Evolutionary conservation across 2,888 invertebrate species (phyloP).

Genomic region (Xanthorhoe designata): DNA sequence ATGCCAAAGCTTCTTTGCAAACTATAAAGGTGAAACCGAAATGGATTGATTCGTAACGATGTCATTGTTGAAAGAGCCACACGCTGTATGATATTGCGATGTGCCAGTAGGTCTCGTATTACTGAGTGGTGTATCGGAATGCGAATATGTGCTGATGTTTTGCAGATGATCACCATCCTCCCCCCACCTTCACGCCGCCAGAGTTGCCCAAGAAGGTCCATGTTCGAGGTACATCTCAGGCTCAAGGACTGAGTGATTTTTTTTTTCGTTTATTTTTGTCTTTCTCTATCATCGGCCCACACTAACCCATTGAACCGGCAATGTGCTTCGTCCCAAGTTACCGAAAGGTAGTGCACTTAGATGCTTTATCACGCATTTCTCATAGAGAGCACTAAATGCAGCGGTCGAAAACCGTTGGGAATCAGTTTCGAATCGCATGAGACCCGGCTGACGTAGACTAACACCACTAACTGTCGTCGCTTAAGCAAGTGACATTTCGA

Average conservation of each 20-base stretch:
- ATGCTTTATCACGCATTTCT: constrained; percentile 82
- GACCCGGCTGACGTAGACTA: constrained; percentile 67
- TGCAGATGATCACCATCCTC: constrained; percentile 99
- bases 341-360: constrained; percentile 77
- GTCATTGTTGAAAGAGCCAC: constrained; percentile 57
- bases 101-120: constrained; percentile 74
- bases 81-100: constrained; percentile 70
- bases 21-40: constrained; percentile 60
- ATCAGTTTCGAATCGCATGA: constrained; percentile 67
- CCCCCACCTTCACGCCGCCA: constrained; percentile 99
- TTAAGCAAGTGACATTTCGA: constrained; percentile 54
- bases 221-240: constrained; percentile 93
- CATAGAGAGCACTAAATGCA: constrained; percentile 75
- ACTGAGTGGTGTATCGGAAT: constrained; percentile 84
- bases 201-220: constrained; percentile 99
- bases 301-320: constrained; percentile 72
- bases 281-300: constrained; percentile 77
- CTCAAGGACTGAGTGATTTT: constrained; percentile 78
- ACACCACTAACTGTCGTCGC: constrained; percentile 58
- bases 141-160: constrained; percentile 90
- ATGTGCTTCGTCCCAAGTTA: constrained; percentile 77
- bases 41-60: constrained; percentile 42
- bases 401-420: constrained; percentile 53
- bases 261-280: constrained; percentile 57
- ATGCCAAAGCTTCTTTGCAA: constrained; percentile 40